Evolutionary conservation across 2,888 invertebrate genomes (phyloP).

Genomic region (Zygaena filipendulae): DNA sequence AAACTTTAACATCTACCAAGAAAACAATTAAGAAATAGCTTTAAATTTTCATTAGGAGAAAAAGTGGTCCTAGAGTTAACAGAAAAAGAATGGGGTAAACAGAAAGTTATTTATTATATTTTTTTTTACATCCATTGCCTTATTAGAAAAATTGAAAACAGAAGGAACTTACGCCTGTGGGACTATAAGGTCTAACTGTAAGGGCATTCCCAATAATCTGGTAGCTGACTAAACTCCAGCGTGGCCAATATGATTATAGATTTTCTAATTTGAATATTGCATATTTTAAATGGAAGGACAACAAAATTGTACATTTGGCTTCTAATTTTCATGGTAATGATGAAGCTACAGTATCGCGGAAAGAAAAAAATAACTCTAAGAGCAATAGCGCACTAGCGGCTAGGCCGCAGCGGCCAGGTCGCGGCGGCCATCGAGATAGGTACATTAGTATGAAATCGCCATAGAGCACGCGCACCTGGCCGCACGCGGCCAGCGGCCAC

Average conservation of each 20-base stretch:
- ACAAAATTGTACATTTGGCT: slow-evolving; percentile 3
- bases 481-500: too few species aligned
- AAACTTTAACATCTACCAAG: slow-evolving; percentile 17
- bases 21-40: slow-evolving; percentile 16
- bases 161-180: slow-evolving; percentile 14
- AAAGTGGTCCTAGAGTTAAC: slow-evolving; percentile 16
- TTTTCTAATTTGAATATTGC: slow-evolving; percentile 3
- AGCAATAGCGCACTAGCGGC: too few species aligned
- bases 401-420: too few species aligned
- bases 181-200: slow-evolving; percentile 12
- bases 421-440: too few species aligned
- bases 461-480: too few species aligned
- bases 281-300: slow-evolving; percentile 3
- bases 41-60: slow-evolving; percentile 14
- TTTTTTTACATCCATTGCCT: slow-evolving; percentile 19
- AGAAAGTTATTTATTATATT: slow-evolving; percentile 16
- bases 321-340: slow-evolving; percentile 5
- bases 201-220: not conserved
- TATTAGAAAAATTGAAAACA: slow-evolving; percentile 17
- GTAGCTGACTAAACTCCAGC: not conserved
- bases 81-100: slow-evolving; percentile 15
- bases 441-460: too few species aligned
- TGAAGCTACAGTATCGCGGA: slow-evolving; percentile 1
- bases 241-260: slow-evolving; percentile 1
- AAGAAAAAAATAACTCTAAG: too few species aligned